These are phyloP conservation scores for Chlorops oryzae DNA, from an alignment of 1,140 invertebrate genomes.

Conservation along the genomic window DNA sequence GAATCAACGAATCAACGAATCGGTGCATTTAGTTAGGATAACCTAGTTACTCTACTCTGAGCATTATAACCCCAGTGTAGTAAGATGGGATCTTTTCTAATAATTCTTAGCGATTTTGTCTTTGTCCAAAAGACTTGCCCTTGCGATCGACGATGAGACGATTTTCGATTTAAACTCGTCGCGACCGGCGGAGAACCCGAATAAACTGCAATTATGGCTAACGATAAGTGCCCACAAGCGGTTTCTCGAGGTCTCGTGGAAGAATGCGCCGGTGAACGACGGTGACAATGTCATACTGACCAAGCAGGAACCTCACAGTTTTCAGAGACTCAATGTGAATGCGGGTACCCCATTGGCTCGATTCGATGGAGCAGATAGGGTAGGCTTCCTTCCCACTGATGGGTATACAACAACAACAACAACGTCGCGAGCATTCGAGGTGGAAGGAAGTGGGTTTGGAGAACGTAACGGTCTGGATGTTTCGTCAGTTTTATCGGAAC, in stretches of 20 bases:
- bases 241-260: slow-evolving; percentile 41
- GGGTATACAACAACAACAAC: not conserved
- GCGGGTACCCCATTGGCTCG: slow-evolving; percentile 26
- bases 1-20: too few relatives aligned
- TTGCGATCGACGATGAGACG: too few relatives aligned
- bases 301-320: slow-evolving; percentile 25
- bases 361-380: slow-evolving; percentile 22
- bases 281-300: slow-evolving; percentile 34
- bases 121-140: too few relatives aligned
- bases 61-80: too few relatives aligned
- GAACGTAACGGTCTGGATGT: not conserved
- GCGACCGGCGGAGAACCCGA: slow-evolving; percentile 1
- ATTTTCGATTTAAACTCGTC: slow-evolving; percentile 4
- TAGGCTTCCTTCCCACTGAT: slow-evolving; percentile 15
- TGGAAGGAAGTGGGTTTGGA: too few relatives aligned
- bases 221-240: slow-evolving; percentile 41
- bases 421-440: not conserved
- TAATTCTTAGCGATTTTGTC: too few relatives aligned
- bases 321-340: slow-evolving; percentile 21
- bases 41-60: too few relatives aligned
- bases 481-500: not conserved
- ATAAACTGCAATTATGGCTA: slow-evolving; percentile 28
- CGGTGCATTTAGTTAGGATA: too few relatives aligned
- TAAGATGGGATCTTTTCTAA: too few relatives aligned
- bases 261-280: slow-evolving; percentile 27